Base-by-base conservation (phyloP, 2,113 vertebrate genomes). In the Athene cunicularia region DNA sequence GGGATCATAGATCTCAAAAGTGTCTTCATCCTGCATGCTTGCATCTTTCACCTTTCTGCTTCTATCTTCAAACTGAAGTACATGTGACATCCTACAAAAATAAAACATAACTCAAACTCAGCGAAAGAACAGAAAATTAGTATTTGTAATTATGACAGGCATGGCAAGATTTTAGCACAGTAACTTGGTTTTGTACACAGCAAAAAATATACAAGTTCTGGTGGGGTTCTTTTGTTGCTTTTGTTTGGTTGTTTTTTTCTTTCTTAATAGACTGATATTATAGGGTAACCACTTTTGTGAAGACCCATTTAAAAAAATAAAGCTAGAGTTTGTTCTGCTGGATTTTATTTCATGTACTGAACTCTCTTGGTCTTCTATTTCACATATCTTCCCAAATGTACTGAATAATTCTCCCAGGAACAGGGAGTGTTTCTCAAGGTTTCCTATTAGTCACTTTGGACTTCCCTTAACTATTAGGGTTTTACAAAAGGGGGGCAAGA, bases 1-100 rank as follows among this genome's bases (percentile, higher is more conserved):
- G 12, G 99, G 99, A 97, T 99, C 99, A 85, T 99, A 99, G 98
- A 99, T 99, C 98, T 99, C 99, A 56, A 99, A 99, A 1, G 99
- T 99, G 95, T 99, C 99, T 97, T 99, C 99, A 94, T 99, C 99
- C 95, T 99, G 99, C 98, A 99, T 98, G 97, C 97, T 99, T 97
- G 99, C 99, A 82, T 99, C 99, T 98, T 99, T 99, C 79, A 99
- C 99, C 94, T 99, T 99, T 95, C 99, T 99, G 98, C 85, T 99
- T 98, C 99, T 99, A 88, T 99, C 99, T 85, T 99, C 99, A 98
- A 99, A 99, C 37, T 99, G 99, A 96, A 99, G 99, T 56, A 99
- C 98, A 62, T 99, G 99, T 14, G 98, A 99, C 99, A 99, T 98
- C 99, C 99, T 99, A 98, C 82, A 97, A 93, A 97, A 37, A 74